Conservation (phyloP, 2,888 invertebrate species). For the Ferdinandea cuprea region DNA sequence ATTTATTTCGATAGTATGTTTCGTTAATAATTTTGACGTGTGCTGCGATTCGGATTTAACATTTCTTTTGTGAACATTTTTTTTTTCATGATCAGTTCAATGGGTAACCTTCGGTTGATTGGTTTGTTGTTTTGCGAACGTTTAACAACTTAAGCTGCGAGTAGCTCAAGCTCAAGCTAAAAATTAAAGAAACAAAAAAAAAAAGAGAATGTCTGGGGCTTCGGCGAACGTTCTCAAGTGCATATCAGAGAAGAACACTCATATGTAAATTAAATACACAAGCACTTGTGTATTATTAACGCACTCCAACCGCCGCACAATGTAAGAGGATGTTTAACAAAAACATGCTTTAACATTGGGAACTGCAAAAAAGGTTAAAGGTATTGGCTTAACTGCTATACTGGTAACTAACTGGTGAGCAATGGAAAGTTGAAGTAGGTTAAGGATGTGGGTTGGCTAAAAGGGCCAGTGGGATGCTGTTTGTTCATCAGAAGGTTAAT, state of each 20-base stretch:
- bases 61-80: not conserved
- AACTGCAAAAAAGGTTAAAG: no score
- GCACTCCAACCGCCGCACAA: constrained; percentile 3
- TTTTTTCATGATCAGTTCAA: constrained; percentile 18
- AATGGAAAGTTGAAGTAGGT: no score
- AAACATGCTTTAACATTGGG: constrained; percentile 10
- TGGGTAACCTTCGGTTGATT: constrained; percentile 24
- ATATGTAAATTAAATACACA: no score
- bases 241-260: constrained; percentile 19
- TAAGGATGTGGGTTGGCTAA: not conserved
- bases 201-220: not conserved
- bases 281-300: not conserved
- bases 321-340: constrained; percentile 11
- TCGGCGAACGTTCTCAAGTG: constrained; percentile 16
- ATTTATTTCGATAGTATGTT: not conserved
- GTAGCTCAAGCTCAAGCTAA: no score
- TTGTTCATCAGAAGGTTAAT: no score
- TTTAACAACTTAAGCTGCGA: not conserved
- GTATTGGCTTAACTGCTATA: no score
- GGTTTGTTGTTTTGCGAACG: not conserved
- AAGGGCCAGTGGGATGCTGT: no score
- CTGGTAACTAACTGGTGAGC: not conserved
- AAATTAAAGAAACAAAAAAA: not conserved
- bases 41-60: not conserved
- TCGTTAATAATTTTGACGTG: not conserved